Base-by-base conservation (phyloP, 64 coral and sea anemone species). In the Montipora foliosa region DNA sequence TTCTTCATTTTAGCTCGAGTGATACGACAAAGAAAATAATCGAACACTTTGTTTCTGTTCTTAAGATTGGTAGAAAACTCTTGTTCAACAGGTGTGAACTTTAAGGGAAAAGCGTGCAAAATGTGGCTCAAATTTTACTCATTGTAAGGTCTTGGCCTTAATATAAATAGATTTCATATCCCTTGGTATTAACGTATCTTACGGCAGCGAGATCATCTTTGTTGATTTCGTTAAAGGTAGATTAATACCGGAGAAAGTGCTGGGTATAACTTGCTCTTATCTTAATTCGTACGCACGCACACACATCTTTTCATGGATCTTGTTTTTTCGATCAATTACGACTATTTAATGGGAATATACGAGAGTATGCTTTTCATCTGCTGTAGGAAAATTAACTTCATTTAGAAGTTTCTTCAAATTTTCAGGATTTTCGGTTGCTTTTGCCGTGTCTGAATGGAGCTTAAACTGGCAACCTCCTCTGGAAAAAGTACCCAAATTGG, bases 71-170 rank as follows among this genome's bases (percentile, higher is more conserved):
- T 72, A 44, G 16, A 59, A 51, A 69, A 46, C 5, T 20, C 60
- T 70, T 51, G 67, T 68, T 86, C 82, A 86, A 86, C 82, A 86
- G 82, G 82, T 86, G 82, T 50, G 62, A 86, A 86, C 66, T 21
- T 24, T 13, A 16, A 20, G 11, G 9, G 66, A 12, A 49, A 71
- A 69, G 55, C 55, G 29, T 25, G 15, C 12, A 67, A 84, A 19
- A 84, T 67, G 25, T 72, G 5, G 82, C 49, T 68, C 66, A 72
- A 70, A 57, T 57, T 86, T 62, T 86, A 68, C 81, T 45, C 68
- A 16, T 67, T 47, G 81, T 68, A 84, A 17, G 13, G 61, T 19
- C 5, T 71, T 71, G 19, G 53, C 53, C 53, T 57, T 8, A 57
- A 57, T 57, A 57, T 57, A 57, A 75, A 29, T 22, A 29, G 25